Evolutionary conservation across 1,140 invertebrate species (phyloP), one percentile per base, ranked within the genome.

Genomic region (Thaumatotibia leucotreta): DNA sequence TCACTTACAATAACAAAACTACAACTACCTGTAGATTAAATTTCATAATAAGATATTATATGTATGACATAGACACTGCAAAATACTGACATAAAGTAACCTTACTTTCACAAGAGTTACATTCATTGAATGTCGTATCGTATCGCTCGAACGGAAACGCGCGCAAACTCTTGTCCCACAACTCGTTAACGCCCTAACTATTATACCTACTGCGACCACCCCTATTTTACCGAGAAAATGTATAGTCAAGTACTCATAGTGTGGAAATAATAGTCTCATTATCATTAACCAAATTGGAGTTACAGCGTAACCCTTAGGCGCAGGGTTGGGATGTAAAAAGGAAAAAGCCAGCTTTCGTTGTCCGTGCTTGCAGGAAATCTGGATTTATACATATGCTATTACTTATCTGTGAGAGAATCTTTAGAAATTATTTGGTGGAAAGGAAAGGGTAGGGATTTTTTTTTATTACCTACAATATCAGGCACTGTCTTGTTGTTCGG

Each of bases 181-280:
- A 33, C 61, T 63, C 61, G 61, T 63, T 63, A 63, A 63, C 61
- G 61, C 61, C 61, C 61, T 63, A 63, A 63, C 61, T 33, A 63
- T 63, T 35, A 63, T 24, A 24, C 31, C 61, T 24, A 29, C 52
- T 39, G 33, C 33, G 33, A 39, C 50, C 24, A 10, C 27, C 52
- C 52, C n/a, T 58, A 58, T 58, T 58, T 58, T 24, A 58, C 24
- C 39, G 39, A 29, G 52, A 58, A 58, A 31, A 58, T n/a, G 52
- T 29, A 58, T 29, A 58, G 52, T 58, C 24, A 58, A 58, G 52
- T n/a, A 58, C 27, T 58, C 52, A 58, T 58, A 58, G 52, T 17
- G 52, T 58, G 52, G 52, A 58, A 58, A 58, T 58, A 58, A 58
- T 58, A 58, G 52, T 58, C 24, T 29, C 52, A 58, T 58, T 58